Evolutionary conservation across 30 jellyfish, hydroid and myxozoan species (phyloP).

Genomic region (Phacellophora camtschatica): DNA sequence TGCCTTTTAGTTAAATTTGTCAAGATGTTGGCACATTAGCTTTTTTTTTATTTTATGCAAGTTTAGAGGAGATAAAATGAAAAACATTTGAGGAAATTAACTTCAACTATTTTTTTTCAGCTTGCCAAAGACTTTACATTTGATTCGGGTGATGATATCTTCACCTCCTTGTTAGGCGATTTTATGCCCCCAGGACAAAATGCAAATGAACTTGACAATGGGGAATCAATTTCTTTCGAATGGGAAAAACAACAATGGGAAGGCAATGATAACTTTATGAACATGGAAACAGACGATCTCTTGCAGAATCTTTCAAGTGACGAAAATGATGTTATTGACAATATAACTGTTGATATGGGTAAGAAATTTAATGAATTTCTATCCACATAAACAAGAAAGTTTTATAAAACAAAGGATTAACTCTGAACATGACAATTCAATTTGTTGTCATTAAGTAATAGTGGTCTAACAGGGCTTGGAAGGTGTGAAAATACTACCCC

Average conservation of each 20-base stretch:
- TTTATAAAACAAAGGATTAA: too few relatives aligned
- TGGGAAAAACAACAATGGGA: neutral
- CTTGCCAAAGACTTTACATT: constrained; percentile 38
- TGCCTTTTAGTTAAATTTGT: too few relatives aligned
- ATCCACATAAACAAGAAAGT: too few relatives aligned
- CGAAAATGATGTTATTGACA: constrained; percentile 67
- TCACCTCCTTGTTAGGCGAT: constrained; percentile 48
- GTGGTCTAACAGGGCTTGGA: too few relatives aligned
- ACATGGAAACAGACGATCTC: constrained; percentile 55
- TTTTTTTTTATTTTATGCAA: too few relatives aligned
- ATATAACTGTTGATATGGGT: constrained; percentile 79
- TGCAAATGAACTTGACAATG: constrained; percentile 26
- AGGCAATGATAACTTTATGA: neutral
- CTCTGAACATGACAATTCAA: too few relatives aligned
- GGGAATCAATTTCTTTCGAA: constrained; percentile 21
- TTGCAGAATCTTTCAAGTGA: constrained; percentile 29
- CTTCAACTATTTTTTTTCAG: constrained; percentile 38
- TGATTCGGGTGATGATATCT: constrained; percentile 42
- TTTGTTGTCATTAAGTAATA: too few relatives aligned
- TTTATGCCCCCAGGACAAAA: constrained; percentile 42
- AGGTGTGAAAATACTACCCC: too few relatives aligned
- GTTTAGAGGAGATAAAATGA: too few relatives aligned
- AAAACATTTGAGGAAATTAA: too few relatives aligned
- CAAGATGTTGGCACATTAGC: too few relatives aligned
- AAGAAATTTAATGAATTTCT: neutral